Evolutionary conservation across 2,888 invertebrate genomes (phyloP), one percentile per base, ranked within the genome.

Genomic region (Drosophila anceps): DNA sequence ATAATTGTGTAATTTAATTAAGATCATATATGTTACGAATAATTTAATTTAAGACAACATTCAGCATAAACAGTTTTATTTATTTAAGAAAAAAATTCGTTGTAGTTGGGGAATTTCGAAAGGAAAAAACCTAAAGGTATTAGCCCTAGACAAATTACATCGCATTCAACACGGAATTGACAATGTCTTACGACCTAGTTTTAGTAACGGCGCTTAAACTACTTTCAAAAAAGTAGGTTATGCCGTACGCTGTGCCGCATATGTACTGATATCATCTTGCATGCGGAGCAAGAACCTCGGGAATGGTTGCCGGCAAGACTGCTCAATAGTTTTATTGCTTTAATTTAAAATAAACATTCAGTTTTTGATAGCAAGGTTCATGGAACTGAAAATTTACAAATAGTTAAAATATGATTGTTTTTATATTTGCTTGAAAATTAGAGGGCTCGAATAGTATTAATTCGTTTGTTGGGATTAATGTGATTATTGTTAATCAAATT

Each of bases 181-280:
- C 44, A 50, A 60, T 24, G 55, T 60, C 61, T 65, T 41, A 60
- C 50, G 61, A 60, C 65, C 61, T 41, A 50, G 29, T 51, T 65
- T 51, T 18, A 50, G 61, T 33, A 33, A 33, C 18, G 48, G 27
- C 13, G 41, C 62, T 51, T 57, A 66, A 41, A 53, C 66, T 35
- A 29, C 41, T 44, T 62, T 55, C 24, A 29, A 44, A 35, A 51
- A 66, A 66, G 51, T 61, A 27, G 66, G 66, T 66, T 62, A 66
- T n/a, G 24, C 31, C 20, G 62, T 61, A 29, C 50, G 41, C 31
- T 65, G 60, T 51, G 65, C 50, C 61, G 31, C 57, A 43, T 66
- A 20, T 44, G 62, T 35, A 37, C 62, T 48, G 51, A 66, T 44
- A 54, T 54, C 20, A 61, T 66, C 29, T 44, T 13, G 46, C 46